Base-by-base conservation (phyloP, 2,113 vertebrate genomes). In the Hypanus sabinus region DNA sequence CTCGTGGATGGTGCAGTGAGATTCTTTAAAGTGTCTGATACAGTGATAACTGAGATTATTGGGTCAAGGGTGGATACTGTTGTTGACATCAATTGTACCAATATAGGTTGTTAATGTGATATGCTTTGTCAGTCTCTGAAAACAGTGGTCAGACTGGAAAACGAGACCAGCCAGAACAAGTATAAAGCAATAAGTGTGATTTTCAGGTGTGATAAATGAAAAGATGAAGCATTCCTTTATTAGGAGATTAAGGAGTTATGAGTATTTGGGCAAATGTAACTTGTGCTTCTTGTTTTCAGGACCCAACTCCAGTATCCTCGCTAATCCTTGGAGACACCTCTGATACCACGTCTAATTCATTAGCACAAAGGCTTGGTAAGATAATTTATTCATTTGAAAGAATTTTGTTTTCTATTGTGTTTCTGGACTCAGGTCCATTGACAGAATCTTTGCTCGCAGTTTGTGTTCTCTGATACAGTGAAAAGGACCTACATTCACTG, bases 291-390 rank as follows among this genome's bases (percentile, higher is more conserved):
- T 0, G 70, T 38, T 96, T 95, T 22, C 95, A 99, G 98, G 98
- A 98, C 95, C 96, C 97, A 0, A 96, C 97, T 95, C 98, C 98
- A 0, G 96, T 98, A 94, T 98, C 98, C 9, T 96, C 97, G 0
- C 97, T 97, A 94, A 95, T 99, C 3, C 95, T 99, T 75, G 98
- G 98, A 16, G 98, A 99, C 91, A 96, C 98, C 0, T 98, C 98
- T 0, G 97, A 98, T 88, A 98, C 97, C 0, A 96, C 97, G 57
- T 96, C 98, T 2, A 97, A 95, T 20, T 97, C 97, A 88, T 95
- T 99, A 70, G 98, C 98, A 27, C 98, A 97, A 96, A 97, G 98
- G 96, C 96, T 99, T 95, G 97, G 98, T 99, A 97, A 22, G 97
- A 92, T 11, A 6, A 20, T 20, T 90, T 90, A n/a, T 65, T 70